Base-by-base conservation (phyloP, 2,797 vertebrate genomes). In the Sparus aurata region DNA sequence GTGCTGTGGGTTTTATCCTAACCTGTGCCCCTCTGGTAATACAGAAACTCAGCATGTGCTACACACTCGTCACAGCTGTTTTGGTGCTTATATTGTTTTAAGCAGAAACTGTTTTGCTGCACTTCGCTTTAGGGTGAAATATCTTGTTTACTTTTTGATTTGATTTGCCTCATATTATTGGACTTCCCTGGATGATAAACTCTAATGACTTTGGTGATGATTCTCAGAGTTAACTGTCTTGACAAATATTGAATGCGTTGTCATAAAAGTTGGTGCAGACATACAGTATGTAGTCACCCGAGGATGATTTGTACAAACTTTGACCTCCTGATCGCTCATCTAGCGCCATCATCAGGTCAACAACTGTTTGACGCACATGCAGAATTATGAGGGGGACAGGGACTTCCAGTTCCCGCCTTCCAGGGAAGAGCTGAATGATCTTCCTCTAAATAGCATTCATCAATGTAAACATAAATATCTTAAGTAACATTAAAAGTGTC, bases 21-120 rank as follows among this genome's bases (percentile, higher is more conserved):
- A 34, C 60, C 38, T 77, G n/a, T 70, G 34, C 3, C 12, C 64
- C 41, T 46, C 25, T 53, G 50, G 11, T 22, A 22, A 43, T 0
- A 18, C 5, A 6, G 12, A 55, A 55, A 75, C 58, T 80, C 75
- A 75, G 17, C 10, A 17, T 52, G 57, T 12, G 38, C 30, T n/a
- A n/a, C 18, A 34, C 13, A 30, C 23, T 57, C 52, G 23, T 54
- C 10, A 25, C 6, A 6, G 13, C 20, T 30, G 25, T 30, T 27
- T 16, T 30, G 27, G 45, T 60, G 50, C 16, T 30, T 3, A 34
- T 57, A 60, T 27, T 52, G 16, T 43, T 43, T 43, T 43, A 43
- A 43, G 41, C 34, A 9, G 34, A 9, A 34, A 34, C 34, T 34
- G 9, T 34, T 34, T 34, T 8, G 34, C 34, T 34, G 34, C 41